Evolutionary conservation across 2,888 invertebrate species (phyloP).

Genomic region (Linnaemya vulpina): DNA sequence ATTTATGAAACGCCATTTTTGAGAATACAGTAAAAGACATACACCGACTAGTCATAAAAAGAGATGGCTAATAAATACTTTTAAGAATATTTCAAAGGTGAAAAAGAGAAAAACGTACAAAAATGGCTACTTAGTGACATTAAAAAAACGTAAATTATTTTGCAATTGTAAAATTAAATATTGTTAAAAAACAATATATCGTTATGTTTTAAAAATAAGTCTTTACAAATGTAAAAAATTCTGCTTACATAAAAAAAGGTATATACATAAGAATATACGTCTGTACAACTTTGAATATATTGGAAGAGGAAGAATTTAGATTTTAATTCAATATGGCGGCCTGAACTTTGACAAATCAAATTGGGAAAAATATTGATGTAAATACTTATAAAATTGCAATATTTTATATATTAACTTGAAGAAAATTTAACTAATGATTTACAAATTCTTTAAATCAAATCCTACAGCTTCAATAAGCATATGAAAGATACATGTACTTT

Average conservation of each 20-base stretch:
- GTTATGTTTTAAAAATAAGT: neutral
- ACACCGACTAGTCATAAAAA: conserved; percentile 41
- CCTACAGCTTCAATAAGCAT: neutral
- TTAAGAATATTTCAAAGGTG: neutral
- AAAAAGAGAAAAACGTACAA: conserved; percentile 52
- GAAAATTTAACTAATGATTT: neutral
- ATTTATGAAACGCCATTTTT: conserved; percentile 66
- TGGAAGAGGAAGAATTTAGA: conserved; percentile 45
- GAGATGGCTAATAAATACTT: conserved; percentile 9
- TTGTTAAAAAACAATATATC: neutral
- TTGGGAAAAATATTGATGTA: conserved; percentile 55
- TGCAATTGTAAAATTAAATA: conserved; percentile 1
- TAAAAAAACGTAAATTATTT: conserved; percentile 60
- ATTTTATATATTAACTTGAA: conserved; percentile 17
- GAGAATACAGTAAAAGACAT: conserved; percentile 46
- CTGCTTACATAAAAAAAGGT: neutral
- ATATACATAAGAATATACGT: neutral
- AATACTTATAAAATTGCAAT: conserved; percentile 19
- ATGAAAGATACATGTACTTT: neutral
- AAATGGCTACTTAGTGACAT: conserved; percentile 53
- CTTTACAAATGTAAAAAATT: neutral
- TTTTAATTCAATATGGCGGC: conserved; percentile 69
- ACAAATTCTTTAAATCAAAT: neutral
- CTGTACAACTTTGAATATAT: neutral
- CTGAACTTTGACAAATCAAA: conserved; percentile 70